These are phyloP conservation scores for Listrodromus nycthemerus DNA, from an alignment of 2,888 invertebrate species.

Conservation along the genomic window DNA sequence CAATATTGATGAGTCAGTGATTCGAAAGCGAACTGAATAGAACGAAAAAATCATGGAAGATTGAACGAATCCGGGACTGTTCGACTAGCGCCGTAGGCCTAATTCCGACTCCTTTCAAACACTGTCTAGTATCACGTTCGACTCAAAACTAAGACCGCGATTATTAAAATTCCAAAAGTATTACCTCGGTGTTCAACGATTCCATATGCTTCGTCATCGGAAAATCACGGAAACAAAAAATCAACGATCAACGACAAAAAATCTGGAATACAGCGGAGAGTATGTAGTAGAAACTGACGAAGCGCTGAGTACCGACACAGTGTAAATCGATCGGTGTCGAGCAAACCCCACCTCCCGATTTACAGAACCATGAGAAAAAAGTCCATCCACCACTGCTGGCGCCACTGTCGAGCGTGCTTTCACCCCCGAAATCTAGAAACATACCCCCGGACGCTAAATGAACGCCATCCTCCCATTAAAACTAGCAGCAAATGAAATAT, in stretches of 20 bases:
- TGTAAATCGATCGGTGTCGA: constrained; percentile 79
- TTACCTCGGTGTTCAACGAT: background rate
- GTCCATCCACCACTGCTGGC: constrained; percentile 72
- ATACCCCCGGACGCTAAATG: constrained; percentile 23
- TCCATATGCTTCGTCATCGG: background rate
- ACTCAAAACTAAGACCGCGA: background rate
- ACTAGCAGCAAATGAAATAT: background rate
- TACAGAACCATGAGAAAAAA: constrained; percentile 66
- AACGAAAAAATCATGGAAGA: background rate
- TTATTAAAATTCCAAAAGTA: background rate
- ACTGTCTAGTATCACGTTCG: background rate
- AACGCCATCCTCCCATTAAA: constrained; percentile 18
- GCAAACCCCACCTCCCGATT: constrained; percentile 68
- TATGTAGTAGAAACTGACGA: constrained; percentile 54
- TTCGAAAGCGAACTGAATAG: background rate
- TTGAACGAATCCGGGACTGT: background rate
- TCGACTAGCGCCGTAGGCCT: constrained; percentile 44
- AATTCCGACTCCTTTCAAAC: constrained; percentile 23
- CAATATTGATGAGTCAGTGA: background rate
- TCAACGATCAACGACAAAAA: background rate
- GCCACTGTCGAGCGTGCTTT: constrained; percentile 72
- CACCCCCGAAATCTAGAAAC: constrained; percentile 61
- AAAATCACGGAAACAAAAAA: background rate
- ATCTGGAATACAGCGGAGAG: background rate
- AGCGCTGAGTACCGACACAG: constrained; percentile 65